Percentiles rank a stretch among this genome's conserved stretches.
Evolutionary conservation across 2,888 invertebrate species (phyloP).

Genomic region (Acronicta psi): DNA sequence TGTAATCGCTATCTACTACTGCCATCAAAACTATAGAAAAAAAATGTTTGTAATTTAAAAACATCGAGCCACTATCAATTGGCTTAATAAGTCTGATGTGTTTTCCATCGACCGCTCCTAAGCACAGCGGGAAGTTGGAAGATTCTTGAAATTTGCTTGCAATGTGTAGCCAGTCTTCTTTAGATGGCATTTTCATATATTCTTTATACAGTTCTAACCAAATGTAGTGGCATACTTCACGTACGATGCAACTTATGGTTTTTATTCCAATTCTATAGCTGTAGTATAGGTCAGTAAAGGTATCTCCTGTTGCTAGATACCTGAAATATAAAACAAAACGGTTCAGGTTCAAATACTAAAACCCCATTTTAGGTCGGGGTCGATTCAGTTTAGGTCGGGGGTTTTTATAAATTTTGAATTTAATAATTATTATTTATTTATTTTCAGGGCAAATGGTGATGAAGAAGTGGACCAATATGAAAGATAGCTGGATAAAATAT

Average conservation of each 20-base stretch:
- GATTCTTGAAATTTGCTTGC: conserved; percentile 35
- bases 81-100: conserved; percentile 55
- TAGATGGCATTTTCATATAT: conserved; percentile 31
- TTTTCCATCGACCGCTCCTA: conserved; percentile 59
- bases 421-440: conserved; percentile 19
- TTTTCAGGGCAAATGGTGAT: conserved; percentile 35
- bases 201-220: conserved; percentile 29
- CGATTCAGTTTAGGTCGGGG: no score
- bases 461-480: conserved; percentile 49
- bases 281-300: conserved; percentile 47
- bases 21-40: conserved; percentile 56
- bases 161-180: conserved; percentile 36
- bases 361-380: conserved; percentile 44
- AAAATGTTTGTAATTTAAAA: no score
- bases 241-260: conserved; percentile 50
- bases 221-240: conserved; percentile 28
- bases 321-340: conserved; percentile 46
- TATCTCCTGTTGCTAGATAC: conserved; percentile 53
- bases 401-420: conserved; percentile 34
- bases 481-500: conserved; percentile 58
- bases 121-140: conserved; percentile 47
- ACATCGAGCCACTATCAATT: conserved; percentile 50
- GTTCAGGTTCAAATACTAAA: conserved; percentile 42
- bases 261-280: conserved; percentile 14
- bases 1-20: conserved; percentile 52